Base-by-base conservation (phyloP, 2,797 vertebrate species). In the Lepilemur septentrionalis region DNA sequence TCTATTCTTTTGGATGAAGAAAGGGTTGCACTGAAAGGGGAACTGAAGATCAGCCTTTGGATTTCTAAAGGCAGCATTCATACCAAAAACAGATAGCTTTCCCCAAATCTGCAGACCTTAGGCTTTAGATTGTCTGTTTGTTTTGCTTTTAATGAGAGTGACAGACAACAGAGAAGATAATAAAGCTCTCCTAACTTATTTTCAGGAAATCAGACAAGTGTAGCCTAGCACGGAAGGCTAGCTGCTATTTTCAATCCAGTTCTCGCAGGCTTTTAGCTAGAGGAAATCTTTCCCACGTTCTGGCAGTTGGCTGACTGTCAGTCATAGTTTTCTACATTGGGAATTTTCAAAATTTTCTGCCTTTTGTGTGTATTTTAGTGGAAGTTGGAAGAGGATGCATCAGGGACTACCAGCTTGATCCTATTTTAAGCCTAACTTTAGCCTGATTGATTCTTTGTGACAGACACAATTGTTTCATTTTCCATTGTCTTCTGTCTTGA, bases 301-400 rank as follows among this genome's bases (percentile, higher is more conserved):
- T 90, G 43, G 48, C 55, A 86, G 22, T 91, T 90, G 90, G 22
- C 50, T 96, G 52, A 25, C 57, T 89, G 75, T 93, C 87, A 94
- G 57, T 92, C 70, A 97, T 23, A 70, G 25, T 70, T 93, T 93
- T 92, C 43, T 89, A 84, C 80, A 70, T 5, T 93, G 80, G 32
- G 43, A 73, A 83, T 89, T 94, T 94, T 78, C 2, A 61, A 80
- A 84, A 57, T 13, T 28, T 22, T 85, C 90, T 85, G 17, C 3
- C 38, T 92, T 96, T 95, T 88, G 82, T 85, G 67, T 90, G 32
- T 96, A 43, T 94, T 91, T 96, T 89, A 78, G 15, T 63, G 73
- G 30, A 95, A 79, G 65, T n/a, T 95, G 63, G 72, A 82, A 84
- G 63, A 85, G 13, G n/a, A 48, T 73, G 15, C 67, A 75, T 41